Evolutionary conservation across 1,140 invertebrate genomes (phyloP).

Genomic region (Zeugodacus cucurbitae): DNA sequence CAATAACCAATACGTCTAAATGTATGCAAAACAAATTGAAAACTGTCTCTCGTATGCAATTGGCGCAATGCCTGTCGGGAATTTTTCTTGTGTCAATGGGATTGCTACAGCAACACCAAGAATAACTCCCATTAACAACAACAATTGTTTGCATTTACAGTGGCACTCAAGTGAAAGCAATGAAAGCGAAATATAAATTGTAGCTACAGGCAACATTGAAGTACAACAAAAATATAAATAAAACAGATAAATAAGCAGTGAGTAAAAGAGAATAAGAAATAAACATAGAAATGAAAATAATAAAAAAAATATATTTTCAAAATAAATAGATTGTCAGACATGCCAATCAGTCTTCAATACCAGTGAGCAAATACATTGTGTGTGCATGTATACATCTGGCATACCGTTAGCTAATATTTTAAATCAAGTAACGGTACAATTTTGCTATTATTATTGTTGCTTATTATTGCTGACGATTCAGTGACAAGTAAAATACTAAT

Average conservation of each 20-base stretch:
- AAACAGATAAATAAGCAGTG: background rate
- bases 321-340: constrained; percentile 14
- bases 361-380: background rate
- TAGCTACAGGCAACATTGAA: background rate
- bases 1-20: background rate
- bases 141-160: background rate
- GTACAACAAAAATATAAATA: background rate
- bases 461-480: background rate
- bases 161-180: background rate
- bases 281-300: background rate
- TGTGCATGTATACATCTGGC: background rate
- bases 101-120: background rate
- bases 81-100: background rate
- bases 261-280: background rate
- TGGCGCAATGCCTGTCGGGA: background rate
- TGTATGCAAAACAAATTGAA: background rate
- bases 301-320: background rate
- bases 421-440: background rate
- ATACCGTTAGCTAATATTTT: background rate
- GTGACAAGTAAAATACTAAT: background rate
- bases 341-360: background rate
- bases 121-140: background rate
- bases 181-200: background rate
- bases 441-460: background rate
- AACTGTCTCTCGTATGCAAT: background rate